Percentiles rank a stretch among this genome's conserved stretches.
Conservation (phyloP, 1,140 invertebrate species). For the Euwallacea fornicatus region DNA sequence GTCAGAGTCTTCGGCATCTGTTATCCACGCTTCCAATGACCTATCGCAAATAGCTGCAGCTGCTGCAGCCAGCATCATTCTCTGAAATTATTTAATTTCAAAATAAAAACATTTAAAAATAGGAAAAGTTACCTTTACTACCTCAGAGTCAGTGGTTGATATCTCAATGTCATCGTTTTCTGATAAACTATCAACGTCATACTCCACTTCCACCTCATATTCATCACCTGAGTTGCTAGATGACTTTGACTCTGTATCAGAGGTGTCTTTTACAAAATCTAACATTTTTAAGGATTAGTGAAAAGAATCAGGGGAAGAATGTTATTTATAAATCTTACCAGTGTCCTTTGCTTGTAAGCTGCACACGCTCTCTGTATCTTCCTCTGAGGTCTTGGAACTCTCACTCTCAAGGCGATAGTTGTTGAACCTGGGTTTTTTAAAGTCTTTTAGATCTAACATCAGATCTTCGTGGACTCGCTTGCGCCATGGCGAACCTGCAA, state of each 20-base stretch:
- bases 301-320: not conserved
- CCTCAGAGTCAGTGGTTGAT: constrained; percentile 47
- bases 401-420: constrained; percentile 48
- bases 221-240: constrained; percentile 34
- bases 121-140: constrained; percentile 28
- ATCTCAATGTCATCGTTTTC: constrained; percentile 34
- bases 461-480: constrained; percentile 28
- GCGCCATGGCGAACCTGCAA: constrained; percentile 32
- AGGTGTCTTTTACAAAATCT: constrained; percentile 50
- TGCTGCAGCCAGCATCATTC: constrained; percentile 41
- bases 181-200: constrained; percentile 47
- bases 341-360: constrained; percentile 51
- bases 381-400: constrained; percentile 46
- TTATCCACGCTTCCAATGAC: constrained; percentile 46
- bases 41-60: constrained; percentile 46
- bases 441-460: constrained; percentile 28
- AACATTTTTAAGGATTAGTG: constrained; percentile 36
- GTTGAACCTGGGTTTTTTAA: constrained; percentile 37
- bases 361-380: constrained; percentile 50
- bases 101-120: not conserved
- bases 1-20: constrained; percentile 59
- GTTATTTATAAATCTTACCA: constrained; percentile 44
- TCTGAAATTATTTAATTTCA: constrained; percentile 35
- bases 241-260: constrained; percentile 44
- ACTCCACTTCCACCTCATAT: constrained; percentile 48